Percentiles rank a stretch among this genome's conserved stretches.
phyloP scores from a whole-genome alignment of 2,888 invertebrate genomes.

The Ormyrus labotus region DNA sequence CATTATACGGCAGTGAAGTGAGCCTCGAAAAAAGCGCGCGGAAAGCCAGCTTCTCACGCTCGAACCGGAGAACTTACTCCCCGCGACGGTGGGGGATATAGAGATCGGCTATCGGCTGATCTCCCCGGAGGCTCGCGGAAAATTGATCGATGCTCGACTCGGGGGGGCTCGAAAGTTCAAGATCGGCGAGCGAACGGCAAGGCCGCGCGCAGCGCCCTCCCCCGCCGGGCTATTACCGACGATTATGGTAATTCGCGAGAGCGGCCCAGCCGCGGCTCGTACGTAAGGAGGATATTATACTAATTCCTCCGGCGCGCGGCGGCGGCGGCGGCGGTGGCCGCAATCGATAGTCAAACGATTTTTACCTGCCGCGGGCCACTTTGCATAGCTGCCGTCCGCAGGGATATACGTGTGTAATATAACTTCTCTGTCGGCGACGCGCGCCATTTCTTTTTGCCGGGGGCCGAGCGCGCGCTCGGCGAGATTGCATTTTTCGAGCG shows the following conservation, averaged over 20 bases:
- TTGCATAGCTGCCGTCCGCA: conserved; percentile 10
- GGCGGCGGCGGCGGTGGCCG: background rate
- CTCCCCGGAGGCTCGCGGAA: background rate
- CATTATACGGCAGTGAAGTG: too few relatives aligned
- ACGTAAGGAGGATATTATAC: conserved; percentile 41
- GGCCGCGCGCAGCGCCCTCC: conserved; percentile 15
- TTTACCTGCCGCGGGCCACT: background rate
- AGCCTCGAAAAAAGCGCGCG: too few relatives aligned
- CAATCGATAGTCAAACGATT: conserved; percentile 41
- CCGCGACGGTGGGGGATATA: too few relatives aligned
- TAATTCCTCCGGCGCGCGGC: conserved; percentile 14
- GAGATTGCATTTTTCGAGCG: conserved; percentile 6
- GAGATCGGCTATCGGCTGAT: background rate
- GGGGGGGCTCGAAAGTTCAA: conserved; percentile 41
- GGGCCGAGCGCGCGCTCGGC: background rate
- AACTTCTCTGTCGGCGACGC: conserved; percentile 30
- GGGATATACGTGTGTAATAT: background rate
- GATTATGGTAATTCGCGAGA: conserved; percentile 48
- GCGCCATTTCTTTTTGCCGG: conserved; percentile 7
- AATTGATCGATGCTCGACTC: conserved; percentile 40
- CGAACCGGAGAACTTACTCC: too few relatives aligned
- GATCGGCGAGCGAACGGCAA: conserved; percentile 48
- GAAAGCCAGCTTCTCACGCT: too few relatives aligned
- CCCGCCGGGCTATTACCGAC: conserved; percentile 25
- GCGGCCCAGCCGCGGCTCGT: background rate